A percentile compares a stretch with the other conserved stretches of the same genome.
Evolutionary conservation across 2,113 vertebrate genomes (phyloP).

Genomic region (Chionodraco myersi): DNA sequence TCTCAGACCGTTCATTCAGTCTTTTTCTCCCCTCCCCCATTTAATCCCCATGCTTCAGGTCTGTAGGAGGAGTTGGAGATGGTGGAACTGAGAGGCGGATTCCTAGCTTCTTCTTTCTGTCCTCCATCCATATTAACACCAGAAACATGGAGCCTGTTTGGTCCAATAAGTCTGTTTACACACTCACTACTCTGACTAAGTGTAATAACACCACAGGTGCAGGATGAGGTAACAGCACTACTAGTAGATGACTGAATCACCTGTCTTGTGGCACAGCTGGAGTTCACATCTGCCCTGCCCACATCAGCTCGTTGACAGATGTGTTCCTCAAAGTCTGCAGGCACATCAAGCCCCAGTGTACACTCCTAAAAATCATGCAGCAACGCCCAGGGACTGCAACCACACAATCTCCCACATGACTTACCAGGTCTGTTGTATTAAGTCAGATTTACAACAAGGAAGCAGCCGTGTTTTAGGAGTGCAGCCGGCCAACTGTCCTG

Average conservation of each 20-base stretch:
- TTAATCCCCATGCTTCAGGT: conserved; percentile 74
- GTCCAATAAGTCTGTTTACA: conserved; percentile 19
- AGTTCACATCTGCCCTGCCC: conserved; percentile 54
- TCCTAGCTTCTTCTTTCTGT: conserved; percentile 38
- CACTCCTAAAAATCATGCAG: conserved; percentile 74
- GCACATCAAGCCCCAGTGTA: conserved; percentile 54
- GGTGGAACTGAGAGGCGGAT: conserved; percentile 52
- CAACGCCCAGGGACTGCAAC: conserved; percentile 79
- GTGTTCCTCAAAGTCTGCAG: conserved; percentile 47
- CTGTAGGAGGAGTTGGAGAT: conserved; percentile 67
- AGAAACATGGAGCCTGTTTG: conserved; percentile 20
- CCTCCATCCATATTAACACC: conserved; percentile 33
- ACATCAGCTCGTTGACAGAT: conserved; percentile 43
- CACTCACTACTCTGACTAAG: conserved; percentile 7
- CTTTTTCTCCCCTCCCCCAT: conserved; percentile 77
- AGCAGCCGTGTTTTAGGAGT: conserved; percentile 25
- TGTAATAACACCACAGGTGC: conserved; percentile 29
- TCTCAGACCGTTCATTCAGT: conserved; percentile 68
- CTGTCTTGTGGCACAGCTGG: conserved; percentile 64
- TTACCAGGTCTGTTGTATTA: conserved; percentile 61
- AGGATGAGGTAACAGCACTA: conserved; percentile 39
- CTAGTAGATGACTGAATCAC: conserved; percentile 46
- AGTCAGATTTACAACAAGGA: conserved; percentile 61
- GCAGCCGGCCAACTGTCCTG: conserved; percentile 22
- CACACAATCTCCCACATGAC: conserved; percentile 68